A percentile compares a stretch with the other conserved stretches of the same genome.
Conservation (phyloP, 2,797 vertebrate species). For the Lacerta bilineata region DNA sequence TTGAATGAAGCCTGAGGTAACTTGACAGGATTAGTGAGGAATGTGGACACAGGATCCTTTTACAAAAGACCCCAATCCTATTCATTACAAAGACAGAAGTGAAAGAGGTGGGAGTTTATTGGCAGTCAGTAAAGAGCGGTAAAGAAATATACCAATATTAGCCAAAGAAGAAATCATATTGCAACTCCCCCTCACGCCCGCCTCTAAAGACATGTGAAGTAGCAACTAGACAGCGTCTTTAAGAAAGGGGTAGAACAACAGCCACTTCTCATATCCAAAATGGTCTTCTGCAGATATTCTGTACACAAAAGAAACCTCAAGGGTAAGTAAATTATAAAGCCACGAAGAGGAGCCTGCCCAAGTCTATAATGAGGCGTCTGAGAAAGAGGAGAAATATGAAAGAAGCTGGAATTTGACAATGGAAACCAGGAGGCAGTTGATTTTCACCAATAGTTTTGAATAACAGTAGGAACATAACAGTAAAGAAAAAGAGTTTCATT, state of each 20-base stretch:
- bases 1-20: constrained; percentile 74
- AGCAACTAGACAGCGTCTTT: background rate
- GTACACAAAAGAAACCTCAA: background rate
- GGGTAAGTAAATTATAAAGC: background rate
- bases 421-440: constrained; percentile 35
- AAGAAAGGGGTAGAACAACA: background rate
- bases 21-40: constrained; percentile 67
- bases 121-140: constrained; percentile 60
- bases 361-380: background rate
- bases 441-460: constrained; percentile 41
- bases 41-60: constrained; percentile 57
- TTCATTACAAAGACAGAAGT: constrained; percentile 74
- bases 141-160: constrained; percentile 51
- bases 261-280: constrained; percentile 7
- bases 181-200: background rate
- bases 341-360: constrained; percentile 31
- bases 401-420: constrained; percentile 20
- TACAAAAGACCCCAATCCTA: constrained; percentile 72
- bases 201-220: constrained; percentile 48
- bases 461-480: background rate
- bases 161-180: constrained; percentile 62
- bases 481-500: background rate
- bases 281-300: background rate
- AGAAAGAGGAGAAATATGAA: constrained; percentile 50
- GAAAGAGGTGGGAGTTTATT: constrained; percentile 57